These are phyloP conservation scores for Rotaria socialis DNA, from an alignment of 2,888 invertebrate genomes.

Conservation along the genomic window DNA sequence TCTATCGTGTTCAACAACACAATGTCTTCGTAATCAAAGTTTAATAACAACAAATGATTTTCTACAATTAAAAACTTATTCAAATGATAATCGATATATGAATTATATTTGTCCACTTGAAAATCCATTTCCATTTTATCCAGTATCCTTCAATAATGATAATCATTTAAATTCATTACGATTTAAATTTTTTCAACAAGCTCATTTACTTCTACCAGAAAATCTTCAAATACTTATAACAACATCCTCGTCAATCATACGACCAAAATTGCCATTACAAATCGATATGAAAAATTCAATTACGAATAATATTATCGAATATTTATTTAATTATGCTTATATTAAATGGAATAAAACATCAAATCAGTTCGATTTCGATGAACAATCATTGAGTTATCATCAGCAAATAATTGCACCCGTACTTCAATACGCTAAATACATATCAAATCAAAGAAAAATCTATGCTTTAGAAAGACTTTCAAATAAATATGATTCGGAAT, in stretches of 20 bases:
- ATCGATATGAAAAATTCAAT: not conserved
- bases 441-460: not conserved
- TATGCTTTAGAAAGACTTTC: not conserved
- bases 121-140: constrained; percentile 34
- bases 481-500: constrained; percentile 15
- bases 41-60: not conserved
- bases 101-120: constrained; percentile 10
- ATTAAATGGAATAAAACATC: constrained; percentile 11
- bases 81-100: not conserved
- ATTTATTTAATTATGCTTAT: constrained; percentile 31
- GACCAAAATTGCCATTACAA: not conserved
- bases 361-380: not conserved
- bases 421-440: constrained; percentile 10
- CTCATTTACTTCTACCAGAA: constrained; percentile 4
- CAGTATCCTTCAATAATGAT: not conserved
- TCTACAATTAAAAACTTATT: not conserved
- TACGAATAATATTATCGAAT: constrained; percentile 8
- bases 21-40: not conserved
- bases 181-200: constrained; percentile 7
- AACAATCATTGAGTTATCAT: constrained; percentile 3
- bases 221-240: constrained; percentile 9
- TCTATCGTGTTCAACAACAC: not conserved
- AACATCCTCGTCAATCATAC: not conserved
- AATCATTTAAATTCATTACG: not conserved
- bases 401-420: constrained; percentile 17